phyloP scores from a whole-genome alignment of 2,888 invertebrate genomes.

The Synergus itoensis region DNA sequence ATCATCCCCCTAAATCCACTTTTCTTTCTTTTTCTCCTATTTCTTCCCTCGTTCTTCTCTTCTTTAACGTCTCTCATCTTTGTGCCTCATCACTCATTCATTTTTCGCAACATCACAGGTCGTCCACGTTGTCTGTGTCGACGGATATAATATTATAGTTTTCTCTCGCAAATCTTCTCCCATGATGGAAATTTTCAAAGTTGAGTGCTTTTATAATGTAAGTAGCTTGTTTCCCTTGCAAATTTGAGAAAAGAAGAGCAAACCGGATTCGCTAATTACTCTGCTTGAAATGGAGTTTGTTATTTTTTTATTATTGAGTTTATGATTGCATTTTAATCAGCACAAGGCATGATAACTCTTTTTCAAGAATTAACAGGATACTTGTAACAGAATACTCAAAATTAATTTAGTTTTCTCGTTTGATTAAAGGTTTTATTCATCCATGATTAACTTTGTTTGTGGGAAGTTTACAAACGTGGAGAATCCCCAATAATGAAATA shows the following conservation, averaged over 20 bases:
- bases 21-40: conserved; percentile 37
- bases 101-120: conserved; percentile 30
- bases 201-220: conserved; percentile 38
- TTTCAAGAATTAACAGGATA: no score
- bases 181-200: conserved; percentile 24
- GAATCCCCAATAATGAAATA: conserved; percentile 38
- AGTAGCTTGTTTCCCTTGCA: not conserved
- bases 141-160: conserved; percentile 31
- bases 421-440: not conserved
- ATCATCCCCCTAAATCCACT: conserved; percentile 54
- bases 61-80: not conserved
- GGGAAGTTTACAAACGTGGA: conserved; percentile 7
- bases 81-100: conserved; percentile 15
- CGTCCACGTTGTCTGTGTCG: not conserved
- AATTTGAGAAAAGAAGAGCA: not conserved
- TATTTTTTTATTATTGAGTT: not conserved
- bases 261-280: not conserved
- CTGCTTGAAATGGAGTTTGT: not conserved
- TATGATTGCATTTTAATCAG: no score
- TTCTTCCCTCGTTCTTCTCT: not conserved
- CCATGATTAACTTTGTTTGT: conserved; percentile 5
- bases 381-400: not conserved
- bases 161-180: conserved; percentile 33
- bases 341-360: no score
- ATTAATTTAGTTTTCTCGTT: not conserved